Percentiles rank a stretch among this genome's conserved stretches.
These are phyloP conservation scores for Helleia helle DNA, from an alignment of 2,888 invertebrate genomes.

Conservation along the genomic window DNA sequence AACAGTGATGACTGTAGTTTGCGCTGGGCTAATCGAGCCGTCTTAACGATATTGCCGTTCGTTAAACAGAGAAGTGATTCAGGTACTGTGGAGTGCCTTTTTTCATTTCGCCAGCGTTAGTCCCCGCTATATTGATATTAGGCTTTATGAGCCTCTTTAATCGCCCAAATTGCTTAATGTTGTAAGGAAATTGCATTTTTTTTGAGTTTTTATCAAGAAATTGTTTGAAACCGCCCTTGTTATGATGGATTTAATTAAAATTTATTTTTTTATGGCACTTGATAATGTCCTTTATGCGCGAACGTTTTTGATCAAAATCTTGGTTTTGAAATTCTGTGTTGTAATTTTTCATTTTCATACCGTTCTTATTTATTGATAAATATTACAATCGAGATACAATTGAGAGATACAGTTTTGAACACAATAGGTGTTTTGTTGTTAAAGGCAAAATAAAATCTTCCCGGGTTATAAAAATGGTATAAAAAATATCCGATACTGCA, in stretches of 20 bases:
- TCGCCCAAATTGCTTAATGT: conserved; percentile 5
- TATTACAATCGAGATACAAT: no score
- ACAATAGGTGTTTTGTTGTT: no score
- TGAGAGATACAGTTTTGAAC: no score
- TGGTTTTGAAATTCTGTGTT: no score
- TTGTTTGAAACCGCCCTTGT: background rate
- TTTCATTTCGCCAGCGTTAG: background rate
- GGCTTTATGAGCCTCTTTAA: conserved; percentile 3
- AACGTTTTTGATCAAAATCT: no score
- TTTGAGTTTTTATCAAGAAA: background rate
- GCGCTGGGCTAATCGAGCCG: conserved; percentile 38
- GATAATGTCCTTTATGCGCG: no score
- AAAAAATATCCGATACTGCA: no score
- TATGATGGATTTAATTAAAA: background rate
- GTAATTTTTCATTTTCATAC: no score
- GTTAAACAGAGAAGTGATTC: conserved; percentile 41
- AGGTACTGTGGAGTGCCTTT: conserved; percentile 38
- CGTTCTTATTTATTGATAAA: no score
- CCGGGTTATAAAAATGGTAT: no score
- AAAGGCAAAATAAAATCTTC: no score
- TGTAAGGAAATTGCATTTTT: conserved; percentile 6
- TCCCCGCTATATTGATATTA: background rate
- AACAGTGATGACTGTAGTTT: background rate
- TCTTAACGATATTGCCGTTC: conserved; percentile 29
- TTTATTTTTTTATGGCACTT: no score